Evolutionary conservation across 2,113 vertebrate species (phyloP).

Genomic region (Thamnaconus septentrionalis): DNA sequence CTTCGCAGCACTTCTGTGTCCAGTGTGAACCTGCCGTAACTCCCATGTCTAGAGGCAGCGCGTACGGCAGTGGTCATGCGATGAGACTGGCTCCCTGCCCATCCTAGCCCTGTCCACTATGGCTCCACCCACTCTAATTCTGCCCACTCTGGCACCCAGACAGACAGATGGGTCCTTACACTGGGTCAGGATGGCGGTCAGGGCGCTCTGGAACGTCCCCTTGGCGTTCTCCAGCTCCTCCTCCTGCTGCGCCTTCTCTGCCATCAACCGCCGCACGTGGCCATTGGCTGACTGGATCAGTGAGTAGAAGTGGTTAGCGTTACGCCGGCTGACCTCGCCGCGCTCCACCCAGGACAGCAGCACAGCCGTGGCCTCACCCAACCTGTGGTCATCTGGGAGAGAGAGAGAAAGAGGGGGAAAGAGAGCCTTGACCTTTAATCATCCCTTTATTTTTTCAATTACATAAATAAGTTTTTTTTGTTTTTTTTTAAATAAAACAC

Average conservation of each 20-base stretch:
- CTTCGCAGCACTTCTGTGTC: too few relatives aligned
- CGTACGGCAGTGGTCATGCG: too few relatives aligned
- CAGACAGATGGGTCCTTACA: conserved; percentile 52
- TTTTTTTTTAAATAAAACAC: too few relatives aligned
- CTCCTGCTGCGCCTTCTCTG: conserved; percentile 86
- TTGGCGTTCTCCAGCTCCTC: conserved; percentile 92
- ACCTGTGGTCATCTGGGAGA: conserved; percentile 86
- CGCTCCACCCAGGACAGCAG: conserved; percentile 93
- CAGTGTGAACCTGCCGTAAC: too few relatives aligned
- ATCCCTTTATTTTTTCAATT: too few relatives aligned
- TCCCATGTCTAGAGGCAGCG: too few relatives aligned
- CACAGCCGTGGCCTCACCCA: conserved; percentile 86
- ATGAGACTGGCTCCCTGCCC: too few relatives aligned
- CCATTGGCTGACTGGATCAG: conserved; percentile 96
- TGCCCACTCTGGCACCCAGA: neutral
- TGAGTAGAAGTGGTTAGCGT: conserved; percentile 94
- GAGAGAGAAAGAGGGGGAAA: conserved; percentile 19
- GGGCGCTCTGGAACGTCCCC: conserved; percentile 88
- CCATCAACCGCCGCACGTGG: conserved; percentile 88
- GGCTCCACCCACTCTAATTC: neutral
- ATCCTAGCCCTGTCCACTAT: too few relatives aligned
- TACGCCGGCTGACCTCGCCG: conserved; percentile 90
- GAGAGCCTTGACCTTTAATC: too few relatives aligned
- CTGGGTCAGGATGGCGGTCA: conserved; percentile 85
- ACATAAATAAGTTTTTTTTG: too few relatives aligned